phyloP scores from a whole-genome alignment of 2,888 invertebrate genomes.

The Branchellion lobata region DNA sequence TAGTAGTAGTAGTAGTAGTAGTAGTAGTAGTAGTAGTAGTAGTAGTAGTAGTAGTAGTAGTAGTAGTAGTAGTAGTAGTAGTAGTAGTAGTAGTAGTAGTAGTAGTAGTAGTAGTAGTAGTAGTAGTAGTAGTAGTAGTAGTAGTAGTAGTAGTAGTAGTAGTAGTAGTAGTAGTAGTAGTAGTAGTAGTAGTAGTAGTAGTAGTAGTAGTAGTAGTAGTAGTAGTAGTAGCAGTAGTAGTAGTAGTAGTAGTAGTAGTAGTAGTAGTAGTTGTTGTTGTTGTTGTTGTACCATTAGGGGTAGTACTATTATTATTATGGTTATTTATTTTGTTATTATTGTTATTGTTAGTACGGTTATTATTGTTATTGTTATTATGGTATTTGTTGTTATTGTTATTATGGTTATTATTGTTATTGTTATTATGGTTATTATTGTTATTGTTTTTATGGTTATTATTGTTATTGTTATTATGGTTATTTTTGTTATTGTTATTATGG shows the following conservation, averaged over 20 bases:
- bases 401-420: too few relatives aligned
- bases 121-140: slow-evolving; percentile 14
- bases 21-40: slow-evolving; percentile 24
- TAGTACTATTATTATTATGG: not conserved
- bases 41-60: slow-evolving; percentile 24
- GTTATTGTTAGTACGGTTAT: too few relatives aligned
- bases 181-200: slow-evolving; percentile 9
- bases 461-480: too few relatives aligned
- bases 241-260: slow-evolving; percentile 9
- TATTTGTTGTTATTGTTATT: too few relatives aligned
- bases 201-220: slow-evolving; percentile 9
- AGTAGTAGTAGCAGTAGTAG: slow-evolving; percentile 10
- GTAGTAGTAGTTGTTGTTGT: not conserved
- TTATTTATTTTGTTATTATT: too few relatives aligned
- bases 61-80: slow-evolving; percentile 24
- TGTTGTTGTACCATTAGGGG: not conserved
- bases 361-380: too few relatives aligned
- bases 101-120: slow-evolving; percentile 6
- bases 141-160: slow-evolving; percentile 9
- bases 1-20: slow-evolving; percentile 24
- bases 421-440: too few relatives aligned
- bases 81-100: slow-evolving; percentile 23
- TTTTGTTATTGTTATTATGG: too few relatives aligned
- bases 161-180: slow-evolving; percentile 9
- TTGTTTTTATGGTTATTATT: too few relatives aligned